Evolutionary conservation across 2,888 invertebrate species (phyloP), one percentile per base, ranked within the genome.

Genomic region (Platycheirus albimanus): DNA sequence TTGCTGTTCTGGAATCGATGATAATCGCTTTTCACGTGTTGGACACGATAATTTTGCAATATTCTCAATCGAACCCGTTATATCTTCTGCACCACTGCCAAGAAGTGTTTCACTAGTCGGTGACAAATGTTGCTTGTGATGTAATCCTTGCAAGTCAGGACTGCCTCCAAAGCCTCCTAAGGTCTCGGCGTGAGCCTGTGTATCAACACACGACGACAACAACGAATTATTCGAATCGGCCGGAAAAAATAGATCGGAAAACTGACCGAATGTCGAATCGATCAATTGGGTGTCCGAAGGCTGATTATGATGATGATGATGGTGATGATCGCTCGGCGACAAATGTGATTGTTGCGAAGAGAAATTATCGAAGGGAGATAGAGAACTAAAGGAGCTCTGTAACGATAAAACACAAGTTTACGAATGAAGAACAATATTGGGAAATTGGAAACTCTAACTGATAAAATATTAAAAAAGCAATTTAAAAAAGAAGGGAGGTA

Each of bases 361-460:
- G 81, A 90, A 89, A 86, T 89, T 90, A 87, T 91, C 91, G 85
- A 91, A 90, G 87, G 91, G 89, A 89, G 91, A 89, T 86, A 90
- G 88, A 86, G 90, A 90, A 89, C 90, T 89, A 87, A 91, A 91
- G 87, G 91, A 89, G 89, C 87, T 89, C 90, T 91, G 89, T 81
- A 89, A 89, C 77, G 86, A 76, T 78, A 87, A 85, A 87, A 85
- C 56, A 81, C 72, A 75, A 74, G 64, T 71, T 56, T 43, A 36
- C 77, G 76, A 84, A 84, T 83, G 83, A 83, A 64, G 49, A 58
- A 81, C 36, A 66, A 66, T 66, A 64, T 49, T 64, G 36, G 24
- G 19, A 61, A 74, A 76, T 61, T 70, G 58, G 45, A 69, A 74
- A 69, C 2, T 70, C 45, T 36, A 49, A 20, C 28, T 76, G 64